Conservation (phyloP, 2,113 vertebrate genomes). For the Colossoma macropomum region DNA sequence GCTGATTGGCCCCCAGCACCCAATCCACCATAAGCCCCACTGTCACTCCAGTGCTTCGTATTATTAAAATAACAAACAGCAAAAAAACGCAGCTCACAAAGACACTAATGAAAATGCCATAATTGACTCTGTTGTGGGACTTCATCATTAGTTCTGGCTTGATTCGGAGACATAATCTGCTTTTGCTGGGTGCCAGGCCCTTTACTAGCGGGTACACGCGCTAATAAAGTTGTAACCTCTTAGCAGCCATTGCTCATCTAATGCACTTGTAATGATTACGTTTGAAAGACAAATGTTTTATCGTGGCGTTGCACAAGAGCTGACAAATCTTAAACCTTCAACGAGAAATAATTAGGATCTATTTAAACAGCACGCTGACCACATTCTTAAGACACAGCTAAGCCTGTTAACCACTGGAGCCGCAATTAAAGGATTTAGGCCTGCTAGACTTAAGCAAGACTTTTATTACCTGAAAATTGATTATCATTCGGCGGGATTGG, state of each 20-base stretch:
- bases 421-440: conserved; percentile 77
- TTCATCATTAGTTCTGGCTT: conserved; percentile 76
- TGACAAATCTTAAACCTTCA: conserved; percentile 80
- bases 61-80: conserved; percentile 78
- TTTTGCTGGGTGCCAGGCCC: conserved; percentile 69
- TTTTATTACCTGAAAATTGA: conserved; percentile 80
- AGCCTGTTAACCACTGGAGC: conserved; percentile 78
- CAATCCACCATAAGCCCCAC: conserved; percentile 72
- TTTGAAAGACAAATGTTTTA: conserved; percentile 81
- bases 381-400: conserved; percentile 72
- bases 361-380: conserved; percentile 78
- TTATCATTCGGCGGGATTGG: conserved; percentile 62
- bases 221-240: conserved; percentile 78
- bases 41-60: conserved; percentile 74
- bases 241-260: conserved; percentile 72
- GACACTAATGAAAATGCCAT: conserved; percentile 77
- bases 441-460: conserved; percentile 62
- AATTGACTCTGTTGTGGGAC: conserved; percentile 80
- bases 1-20: conserved; percentile 68
- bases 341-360: conserved; percentile 84
- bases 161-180: conserved; percentile 80
- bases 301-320: conserved; percentile 78
- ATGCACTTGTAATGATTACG: conserved; percentile 79
- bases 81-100: conserved; percentile 63
- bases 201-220: conserved; percentile 70